phyloP scores from a whole-genome alignment of 37 sponge, comb jelly and placozoan genomes.

The Oscarella lobularis region DNA sequence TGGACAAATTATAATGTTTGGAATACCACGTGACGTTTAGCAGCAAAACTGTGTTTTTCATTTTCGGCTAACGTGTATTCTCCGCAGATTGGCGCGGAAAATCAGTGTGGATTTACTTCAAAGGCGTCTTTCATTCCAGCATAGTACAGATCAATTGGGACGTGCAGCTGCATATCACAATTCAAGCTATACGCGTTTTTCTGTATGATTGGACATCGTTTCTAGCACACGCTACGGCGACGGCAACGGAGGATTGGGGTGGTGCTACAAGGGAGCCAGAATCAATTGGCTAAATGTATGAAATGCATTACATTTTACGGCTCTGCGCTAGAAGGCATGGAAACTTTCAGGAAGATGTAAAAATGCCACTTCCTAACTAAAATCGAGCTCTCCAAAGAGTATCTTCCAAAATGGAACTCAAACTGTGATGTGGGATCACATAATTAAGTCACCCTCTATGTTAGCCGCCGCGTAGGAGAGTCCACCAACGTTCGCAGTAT shows the following conservation, averaged over 20 bases:
- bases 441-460: no score
- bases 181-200: conserved; percentile 36
- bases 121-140: conserved; percentile 25
- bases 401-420: no score
- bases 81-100: conserved; percentile 33
- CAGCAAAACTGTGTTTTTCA: conserved; percentile 24
- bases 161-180: conserved; percentile 24
- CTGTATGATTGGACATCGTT: conserved; percentile 30
- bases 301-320: no score
- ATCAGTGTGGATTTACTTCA: conserved; percentile 36
- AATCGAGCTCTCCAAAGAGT: no score
- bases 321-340: no score
- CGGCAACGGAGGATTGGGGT: conserved; percentile 24
- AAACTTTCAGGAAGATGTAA: no score
- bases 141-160: conserved; percentile 22
- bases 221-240: conserved; percentile 17
- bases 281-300: conserved; percentile 27
- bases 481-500: no score
- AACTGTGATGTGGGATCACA: no score
- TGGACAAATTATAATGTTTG: conserved; percentile 11
- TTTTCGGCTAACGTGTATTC: neutral
- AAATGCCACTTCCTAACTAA: no score
- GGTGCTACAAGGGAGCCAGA: conserved; percentile 50
- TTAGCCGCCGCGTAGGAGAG: no score
- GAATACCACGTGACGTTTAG: conserved; percentile 22